A percentile compares a stretch with the other conserved stretches of the same genome.
phyloP scores from a whole-genome alignment of 2,888 invertebrate genomes.

The Elegia similella region DNA sequence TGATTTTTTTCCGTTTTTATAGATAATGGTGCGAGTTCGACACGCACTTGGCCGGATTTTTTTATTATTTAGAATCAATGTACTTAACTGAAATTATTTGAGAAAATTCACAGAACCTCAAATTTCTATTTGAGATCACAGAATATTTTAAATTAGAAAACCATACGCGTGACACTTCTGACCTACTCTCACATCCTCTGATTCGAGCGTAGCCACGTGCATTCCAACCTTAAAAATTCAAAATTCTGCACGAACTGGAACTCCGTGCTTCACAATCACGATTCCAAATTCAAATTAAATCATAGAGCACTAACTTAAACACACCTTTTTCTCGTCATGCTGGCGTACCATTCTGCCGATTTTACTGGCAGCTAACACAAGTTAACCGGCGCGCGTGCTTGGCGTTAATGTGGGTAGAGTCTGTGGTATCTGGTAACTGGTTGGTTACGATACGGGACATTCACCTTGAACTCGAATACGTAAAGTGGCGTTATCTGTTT shows the following conservation, averaged over 20 bases:
- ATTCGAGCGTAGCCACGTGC: not conserved
- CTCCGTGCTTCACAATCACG: not conserved
- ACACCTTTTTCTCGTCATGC: slow-evolving; percentile 41
- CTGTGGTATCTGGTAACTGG: not conserved
- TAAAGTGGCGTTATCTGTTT: slow-evolving; percentile 1
- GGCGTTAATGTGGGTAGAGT: slow-evolving; percentile 27
- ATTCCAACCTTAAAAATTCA: not conserved
- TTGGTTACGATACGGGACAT: not conserved
- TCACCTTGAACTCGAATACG: slow-evolving; percentile 15
- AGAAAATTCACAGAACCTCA: no score
- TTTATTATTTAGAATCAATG: no score
- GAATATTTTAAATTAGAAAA: no score
- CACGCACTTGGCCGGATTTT: no score
- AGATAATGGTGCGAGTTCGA: no score
- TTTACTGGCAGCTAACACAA: slow-evolving; percentile 25
- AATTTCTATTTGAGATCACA: no score
- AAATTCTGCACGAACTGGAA: not conserved
- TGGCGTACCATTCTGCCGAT: slow-evolving; percentile 37
- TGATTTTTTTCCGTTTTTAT: no score
- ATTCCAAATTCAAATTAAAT: slow-evolving; percentile 7
- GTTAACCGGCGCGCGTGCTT: slow-evolving; percentile 15
- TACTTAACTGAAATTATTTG: no score
- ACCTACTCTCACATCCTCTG: not conserved
- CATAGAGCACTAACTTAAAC: not conserved
- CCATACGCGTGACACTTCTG: not conserved